Evolutionary conservation across 1,140 invertebrate species (phyloP), one percentile per base, ranked within the genome.

Genomic region (Drosophila tristis): DNA sequence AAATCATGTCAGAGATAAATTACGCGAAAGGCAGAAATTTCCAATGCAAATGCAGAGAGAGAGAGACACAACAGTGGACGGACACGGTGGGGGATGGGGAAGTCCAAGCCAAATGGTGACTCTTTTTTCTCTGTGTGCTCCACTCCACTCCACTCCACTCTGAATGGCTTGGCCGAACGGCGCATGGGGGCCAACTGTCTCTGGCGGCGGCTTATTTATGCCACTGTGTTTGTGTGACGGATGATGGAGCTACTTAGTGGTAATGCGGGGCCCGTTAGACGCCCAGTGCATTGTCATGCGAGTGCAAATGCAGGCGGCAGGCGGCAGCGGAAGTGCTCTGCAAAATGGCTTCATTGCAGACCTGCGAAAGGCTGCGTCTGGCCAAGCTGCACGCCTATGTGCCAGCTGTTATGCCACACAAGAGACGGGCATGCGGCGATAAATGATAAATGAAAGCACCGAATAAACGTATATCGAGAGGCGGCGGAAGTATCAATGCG

Each of bases 1-100:
- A 66, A 80, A 80, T 80, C 65, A 72, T 80, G 78, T 80, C 78
- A 55, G 58, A 74, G 53, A 79, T 62, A 84, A 84, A 85, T 73
- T 77, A 80, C 56, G 63, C 80, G 66, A 75, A 84, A 85, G 39
- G 60, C 53, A 66, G 15, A 66, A 70, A 61, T 58, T 35, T 70
- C 47, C 8, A 50, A 82, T 79, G 65, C 72, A 85, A 85, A 85
- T 50, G 39, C 20, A 31, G 29, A 54, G 42, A 11, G 31, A 31
- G 8, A 31, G 29, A 31, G 23, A 50, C 9, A 13, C 4, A 31
- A 50, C 35, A 13, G 11, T 9, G 4, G 35, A 13, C 35, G 4
- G 35, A 25, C 2, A 23, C 23, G 4, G 23, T 25, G 23, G 23
- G 0, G 2, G 23, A 4, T 25, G 35, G 35, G 2, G 11, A 44